These are phyloP conservation scores for Phoebastria nigripes DNA, from an alignment of 2,797 vertebrate species.

Conservation along the genomic window DNA sequence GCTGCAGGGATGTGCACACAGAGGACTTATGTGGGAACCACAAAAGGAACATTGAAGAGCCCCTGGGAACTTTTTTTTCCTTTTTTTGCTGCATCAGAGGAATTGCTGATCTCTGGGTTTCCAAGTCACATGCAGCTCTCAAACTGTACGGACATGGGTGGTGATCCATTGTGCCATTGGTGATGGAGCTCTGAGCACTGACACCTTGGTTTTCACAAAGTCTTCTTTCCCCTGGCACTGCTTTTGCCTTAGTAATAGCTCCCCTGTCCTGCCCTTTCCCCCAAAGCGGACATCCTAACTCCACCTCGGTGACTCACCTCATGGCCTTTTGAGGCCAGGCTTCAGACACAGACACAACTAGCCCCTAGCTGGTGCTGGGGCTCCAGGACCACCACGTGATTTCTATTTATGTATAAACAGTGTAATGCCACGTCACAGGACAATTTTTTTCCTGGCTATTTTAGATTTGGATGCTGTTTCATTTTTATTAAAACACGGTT, in stretches of 20 bases:
- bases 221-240: background rate
- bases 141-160: background rate
- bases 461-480: background rate
- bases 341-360: background rate
- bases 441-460: background rate
- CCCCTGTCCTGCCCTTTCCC: background rate
- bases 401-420: background rate
- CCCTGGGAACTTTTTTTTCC: too few species aligned
- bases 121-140: background rate
- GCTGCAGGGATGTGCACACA: background rate
- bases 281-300: background rate
- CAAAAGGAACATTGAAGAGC: background rate
- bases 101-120: background rate
- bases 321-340: accelerated
- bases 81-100: background rate
- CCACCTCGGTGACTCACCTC: background rate
- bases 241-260: background rate
- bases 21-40: background rate
- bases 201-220: background rate
- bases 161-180: background rate
- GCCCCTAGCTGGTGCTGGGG: background rate
- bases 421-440: accelerated
- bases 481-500: background rate
- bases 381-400: background rate
- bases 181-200: background rate